These are phyloP conservation scores for Mionectes olivaceus DNA, from an alignment of 2,797 vertebrate species.

Conservation along the genomic window DNA sequence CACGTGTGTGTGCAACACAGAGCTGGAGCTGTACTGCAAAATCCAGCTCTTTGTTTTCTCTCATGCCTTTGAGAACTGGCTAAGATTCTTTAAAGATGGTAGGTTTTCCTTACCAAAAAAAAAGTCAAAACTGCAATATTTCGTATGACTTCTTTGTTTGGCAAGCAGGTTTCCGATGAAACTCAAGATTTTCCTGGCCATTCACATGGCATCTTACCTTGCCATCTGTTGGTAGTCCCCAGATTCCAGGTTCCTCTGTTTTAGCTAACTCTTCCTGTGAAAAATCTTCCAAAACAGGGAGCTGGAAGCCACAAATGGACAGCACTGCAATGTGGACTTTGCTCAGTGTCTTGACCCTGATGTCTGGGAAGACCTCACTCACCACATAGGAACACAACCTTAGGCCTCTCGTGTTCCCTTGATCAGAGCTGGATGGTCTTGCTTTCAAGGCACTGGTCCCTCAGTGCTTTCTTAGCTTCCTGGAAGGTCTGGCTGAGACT, in stretches of 20 bases:
- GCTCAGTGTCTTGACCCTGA: background rate
- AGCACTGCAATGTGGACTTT: background rate
- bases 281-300: background rate
- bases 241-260: background rate
- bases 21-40: background rate
- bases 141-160: background rate
- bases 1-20: background rate
- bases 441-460: background rate
- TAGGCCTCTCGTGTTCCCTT: background rate
- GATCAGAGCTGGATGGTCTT: background rate
- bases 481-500: background rate
- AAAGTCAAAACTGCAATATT: background rate
- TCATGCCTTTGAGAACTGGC: background rate
- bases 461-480: background rate
- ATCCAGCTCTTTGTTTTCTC: background rate
- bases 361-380: background rate
- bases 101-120: background rate
- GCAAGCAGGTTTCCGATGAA: background rate
- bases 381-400: background rate
- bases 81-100: background rate
- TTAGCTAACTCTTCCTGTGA: background rate
- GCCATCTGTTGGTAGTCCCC: background rate
- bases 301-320: background rate
- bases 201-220: background rate
- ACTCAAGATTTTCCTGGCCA: background rate